Percentiles rank a stretch among this genome's conserved stretches.
Evolutionary conservation across 2,888 invertebrate genomes (phyloP).

Genomic region (Galerucella calmariensis): DNA sequence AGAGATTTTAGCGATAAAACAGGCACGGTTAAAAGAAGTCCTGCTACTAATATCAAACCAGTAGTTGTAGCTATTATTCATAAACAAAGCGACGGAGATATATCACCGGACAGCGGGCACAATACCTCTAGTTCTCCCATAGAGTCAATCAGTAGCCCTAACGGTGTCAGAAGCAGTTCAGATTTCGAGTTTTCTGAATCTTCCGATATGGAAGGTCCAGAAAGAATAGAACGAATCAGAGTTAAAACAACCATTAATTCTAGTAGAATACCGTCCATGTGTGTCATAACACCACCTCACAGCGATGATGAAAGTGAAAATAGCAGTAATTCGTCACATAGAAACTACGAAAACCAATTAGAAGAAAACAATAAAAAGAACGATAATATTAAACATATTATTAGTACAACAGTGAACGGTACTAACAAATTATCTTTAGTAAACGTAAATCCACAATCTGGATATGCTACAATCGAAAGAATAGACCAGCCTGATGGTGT

Average conservation of each 20-base stretch:
- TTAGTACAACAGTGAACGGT: slow-evolving; percentile 48
- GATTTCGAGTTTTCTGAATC: slow-evolving; percentile 89
- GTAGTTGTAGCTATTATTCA: slow-evolving; percentile 72
- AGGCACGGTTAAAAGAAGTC: slow-evolving; percentile 64
- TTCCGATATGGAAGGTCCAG: slow-evolving; percentile 88
- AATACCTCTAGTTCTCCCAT: slow-evolving; percentile 85
- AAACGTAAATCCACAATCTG: slow-evolving; percentile 61
- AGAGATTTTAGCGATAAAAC: slow-evolving; percentile 62
- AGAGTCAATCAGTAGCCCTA: slow-evolving; percentile 78
- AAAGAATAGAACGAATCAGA: slow-evolving; percentile 85
- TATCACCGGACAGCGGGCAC: slow-evolving; percentile 83
- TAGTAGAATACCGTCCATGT: slow-evolving; percentile 91
- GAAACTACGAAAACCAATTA: slow-evolving; percentile 45
- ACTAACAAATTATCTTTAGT: slow-evolving; percentile 56
- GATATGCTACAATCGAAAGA: slow-evolving; percentile 62
- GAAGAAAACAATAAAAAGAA: slow-evolving; percentile 49
- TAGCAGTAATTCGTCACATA: slow-evolving; percentile 54
- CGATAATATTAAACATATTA: slow-evolving; percentile 45
- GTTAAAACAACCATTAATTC: slow-evolving; percentile 89
- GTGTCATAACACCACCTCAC: slow-evolving; percentile 88
- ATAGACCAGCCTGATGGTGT: slow-evolving; percentile 49
- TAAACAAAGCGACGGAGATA: slow-evolving; percentile 71
- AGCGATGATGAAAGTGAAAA: slow-evolving; percentile 84
- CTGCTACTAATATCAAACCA: slow-evolving; percentile 65
- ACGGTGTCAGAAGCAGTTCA: slow-evolving; percentile 75